These are phyloP conservation scores for Gryllus bimaculatus DNA, from an alignment of 1,140 invertebrate genomes.

Conservation along the genomic window DNA sequence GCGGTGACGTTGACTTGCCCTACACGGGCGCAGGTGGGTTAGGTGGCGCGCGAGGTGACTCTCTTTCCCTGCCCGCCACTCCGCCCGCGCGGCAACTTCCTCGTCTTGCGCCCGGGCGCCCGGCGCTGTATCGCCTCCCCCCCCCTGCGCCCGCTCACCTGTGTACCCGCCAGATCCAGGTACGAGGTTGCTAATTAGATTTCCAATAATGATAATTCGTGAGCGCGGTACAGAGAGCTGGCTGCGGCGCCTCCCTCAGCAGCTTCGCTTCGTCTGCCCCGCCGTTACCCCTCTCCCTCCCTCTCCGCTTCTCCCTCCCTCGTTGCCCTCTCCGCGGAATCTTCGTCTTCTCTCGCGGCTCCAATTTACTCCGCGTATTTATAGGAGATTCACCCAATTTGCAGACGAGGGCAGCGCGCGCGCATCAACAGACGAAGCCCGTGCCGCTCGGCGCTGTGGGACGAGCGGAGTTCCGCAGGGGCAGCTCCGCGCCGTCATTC, in stretches of 20 bases:
- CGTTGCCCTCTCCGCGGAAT: background rate
- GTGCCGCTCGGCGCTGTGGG: no score
- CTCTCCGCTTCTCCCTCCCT: background rate
- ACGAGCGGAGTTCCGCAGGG: background rate
- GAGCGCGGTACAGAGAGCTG: background rate
- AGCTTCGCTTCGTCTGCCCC: background rate
- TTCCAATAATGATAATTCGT: slow-evolving; percentile 1
- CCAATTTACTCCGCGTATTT: background rate
- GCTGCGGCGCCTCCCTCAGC: background rate
- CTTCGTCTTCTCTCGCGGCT: background rate
- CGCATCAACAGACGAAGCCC: background rate
- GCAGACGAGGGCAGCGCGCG: background rate
- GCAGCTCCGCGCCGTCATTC: background rate
- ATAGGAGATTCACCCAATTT: background rate
- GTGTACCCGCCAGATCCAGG: background rate
- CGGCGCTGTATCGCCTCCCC: no score
- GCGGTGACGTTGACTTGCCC: no score
- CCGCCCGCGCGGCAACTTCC: no score
- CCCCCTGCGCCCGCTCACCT: background rate
- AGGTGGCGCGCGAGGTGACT: no score
- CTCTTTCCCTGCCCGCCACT: no score
- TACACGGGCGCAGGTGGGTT: no score
- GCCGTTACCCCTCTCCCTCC: background rate
- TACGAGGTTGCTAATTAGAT: slow-evolving; percentile 1
- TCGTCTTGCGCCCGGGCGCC: no score